Evolutionary conservation across 2,113 vertebrate genomes (phyloP).

Genomic region (Beaufortia kweichowensis): DNA sequence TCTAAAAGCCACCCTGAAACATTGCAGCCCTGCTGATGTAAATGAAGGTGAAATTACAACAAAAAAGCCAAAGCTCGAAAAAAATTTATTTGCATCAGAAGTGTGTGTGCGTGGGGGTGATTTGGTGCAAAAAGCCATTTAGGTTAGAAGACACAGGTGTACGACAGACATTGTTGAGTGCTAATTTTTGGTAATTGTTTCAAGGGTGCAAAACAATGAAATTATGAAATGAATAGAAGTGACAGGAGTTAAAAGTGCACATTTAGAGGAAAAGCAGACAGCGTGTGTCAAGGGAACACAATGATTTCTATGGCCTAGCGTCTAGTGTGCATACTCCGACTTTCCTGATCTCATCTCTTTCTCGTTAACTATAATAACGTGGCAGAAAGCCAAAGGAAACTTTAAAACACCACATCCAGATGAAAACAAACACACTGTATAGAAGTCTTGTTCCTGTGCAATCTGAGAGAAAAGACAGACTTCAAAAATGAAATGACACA

Average conservation of each 20-base stretch:
- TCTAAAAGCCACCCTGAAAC: conserved; percentile 25
- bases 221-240: background rate
- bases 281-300: no score
- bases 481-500: no score
- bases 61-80: conserved; percentile 8
- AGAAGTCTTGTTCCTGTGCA: no score
- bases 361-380: no score
- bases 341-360: no score
- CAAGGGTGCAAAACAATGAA: background rate
- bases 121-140: background rate
- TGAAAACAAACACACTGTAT: no score
- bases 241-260: background rate
- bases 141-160: conserved; percentile 39
- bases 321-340: no score
- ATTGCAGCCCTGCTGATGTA: conserved; percentile 1
- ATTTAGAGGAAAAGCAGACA: conserved; percentile 5
- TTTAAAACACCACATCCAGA: no score
- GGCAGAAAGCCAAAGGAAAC: no score
- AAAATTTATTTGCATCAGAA: conserved; percentile 42
- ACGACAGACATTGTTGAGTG: conserved; percentile 34
- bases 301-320: no score
- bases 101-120: background rate
- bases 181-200: conserved; percentile 4
- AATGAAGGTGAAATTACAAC: background rate
- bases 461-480: no score